Percentiles rank a stretch among this genome's conserved stretches.
Evolutionary conservation across 2,113 vertebrate species (phyloP).

Genomic region (Centrocercus urophasianus): DNA sequence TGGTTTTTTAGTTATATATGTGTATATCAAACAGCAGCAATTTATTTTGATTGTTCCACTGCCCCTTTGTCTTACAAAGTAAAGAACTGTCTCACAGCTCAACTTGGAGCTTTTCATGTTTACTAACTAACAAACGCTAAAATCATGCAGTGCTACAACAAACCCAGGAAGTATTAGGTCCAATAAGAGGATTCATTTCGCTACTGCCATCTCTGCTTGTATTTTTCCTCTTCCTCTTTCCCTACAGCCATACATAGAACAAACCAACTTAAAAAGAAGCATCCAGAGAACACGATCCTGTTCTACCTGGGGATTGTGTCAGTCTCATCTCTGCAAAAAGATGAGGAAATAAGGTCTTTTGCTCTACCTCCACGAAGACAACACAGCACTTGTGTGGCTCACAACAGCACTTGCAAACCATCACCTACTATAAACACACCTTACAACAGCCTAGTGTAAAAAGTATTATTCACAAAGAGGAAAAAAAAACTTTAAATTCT

Average conservation of each 20-base stretch:
- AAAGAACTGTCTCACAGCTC: neutral
- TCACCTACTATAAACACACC: neutral
- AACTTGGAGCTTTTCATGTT: neutral
- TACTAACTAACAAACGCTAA: neutral
- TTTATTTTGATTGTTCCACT: neutral
- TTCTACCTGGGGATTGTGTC: accelerated
- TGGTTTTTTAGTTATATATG: neutral
- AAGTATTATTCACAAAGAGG: neutral
- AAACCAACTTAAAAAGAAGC: neutral
- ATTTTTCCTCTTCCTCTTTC: neutral
- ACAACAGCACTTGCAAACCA: neutral
- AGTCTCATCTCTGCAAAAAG: neutral
- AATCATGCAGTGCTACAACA: neutral
- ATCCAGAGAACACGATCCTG: neutral
- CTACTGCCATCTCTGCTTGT: neutral
- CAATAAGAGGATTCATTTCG: neutral
- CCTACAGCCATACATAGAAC: accelerated
- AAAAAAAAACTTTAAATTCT: neutral
- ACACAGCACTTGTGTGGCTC: accelerated
- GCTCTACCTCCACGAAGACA: neutral
- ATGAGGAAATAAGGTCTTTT: neutral
- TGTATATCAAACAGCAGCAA: accelerated
- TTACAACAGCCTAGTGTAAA: neutral
- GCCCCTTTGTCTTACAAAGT: accelerated
- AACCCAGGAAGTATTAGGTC: neutral